phyloP scores from a whole-genome alignment of 1,140 invertebrate species.

The Trachymyrmex septentrionalis region DNA sequence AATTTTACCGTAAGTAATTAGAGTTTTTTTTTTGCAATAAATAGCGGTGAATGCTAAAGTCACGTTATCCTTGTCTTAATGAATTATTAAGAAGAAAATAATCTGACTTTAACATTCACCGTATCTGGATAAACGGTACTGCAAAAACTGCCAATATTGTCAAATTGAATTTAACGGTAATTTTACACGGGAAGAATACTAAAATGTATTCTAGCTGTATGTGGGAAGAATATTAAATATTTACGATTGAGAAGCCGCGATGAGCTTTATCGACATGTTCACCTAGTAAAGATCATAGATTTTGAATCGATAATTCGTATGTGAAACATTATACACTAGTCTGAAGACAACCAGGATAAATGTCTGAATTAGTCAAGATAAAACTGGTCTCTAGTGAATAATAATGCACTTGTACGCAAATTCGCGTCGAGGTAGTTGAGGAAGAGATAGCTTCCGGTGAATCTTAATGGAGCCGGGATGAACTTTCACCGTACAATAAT shows the following conservation, averaged over 20 bases:
- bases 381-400: constrained; percentile 2
- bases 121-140: no score
- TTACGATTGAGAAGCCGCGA: not conserved
- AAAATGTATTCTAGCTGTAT: no score
- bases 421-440: not conserved
- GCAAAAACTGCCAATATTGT: no score
- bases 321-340: not conserved
- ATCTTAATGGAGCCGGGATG: not conserved
- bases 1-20: no score
- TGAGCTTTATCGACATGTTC: not conserved
- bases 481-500: constrained; percentile 31
- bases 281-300: not conserved
- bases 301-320: not conserved
- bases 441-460: constrained; percentile 15
- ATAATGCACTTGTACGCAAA: not conserved
- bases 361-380: not conserved
- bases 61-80: no score
- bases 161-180: no score
- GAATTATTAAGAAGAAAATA: no score
- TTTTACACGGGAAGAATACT: no score
- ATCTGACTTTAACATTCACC: no score
- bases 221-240: not conserved
- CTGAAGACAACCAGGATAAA: not conserved
- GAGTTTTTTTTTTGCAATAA: no score
- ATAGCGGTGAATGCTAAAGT: no score